Evolutionary conservation across 2,797 vertebrate species (phyloP).

Genomic region (Rhinoraja longicauda): DNA sequence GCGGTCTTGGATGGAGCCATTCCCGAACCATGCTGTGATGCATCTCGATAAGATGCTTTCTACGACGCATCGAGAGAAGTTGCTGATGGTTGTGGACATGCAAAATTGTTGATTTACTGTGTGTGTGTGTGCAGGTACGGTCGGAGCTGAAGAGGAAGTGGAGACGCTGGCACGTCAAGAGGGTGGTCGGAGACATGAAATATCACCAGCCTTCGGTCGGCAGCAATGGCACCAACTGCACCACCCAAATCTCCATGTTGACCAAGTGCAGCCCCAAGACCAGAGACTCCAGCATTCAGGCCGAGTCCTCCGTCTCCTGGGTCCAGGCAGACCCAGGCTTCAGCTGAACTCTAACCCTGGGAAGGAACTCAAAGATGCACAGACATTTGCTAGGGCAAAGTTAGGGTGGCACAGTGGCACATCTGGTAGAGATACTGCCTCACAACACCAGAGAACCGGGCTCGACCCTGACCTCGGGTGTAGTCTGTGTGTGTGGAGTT

Average conservation of each 20-base stretch:
- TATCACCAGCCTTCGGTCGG: constrained; percentile 81
- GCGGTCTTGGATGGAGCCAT: too few species aligned
- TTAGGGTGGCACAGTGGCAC: too few species aligned
- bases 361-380: neutral
- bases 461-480: too few species aligned
- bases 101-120: neutral
- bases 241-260: constrained; percentile 92
- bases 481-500: too few species aligned
- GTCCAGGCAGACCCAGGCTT: neutral
- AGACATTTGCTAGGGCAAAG: too few species aligned
- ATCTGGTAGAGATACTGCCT: too few species aligned
- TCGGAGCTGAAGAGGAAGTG: constrained; percentile 90
- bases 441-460: too few species aligned
- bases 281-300: constrained; percentile 62
- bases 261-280: constrained; percentile 82
- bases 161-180: constrained; percentile 83
- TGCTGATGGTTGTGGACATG: too few species aligned
- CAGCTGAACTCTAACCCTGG: neutral
- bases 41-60: too few species aligned
- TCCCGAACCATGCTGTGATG: too few species aligned
- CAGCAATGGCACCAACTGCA: constrained; percentile 85
- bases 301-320: constrained; percentile 63
- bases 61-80: too few species aligned
- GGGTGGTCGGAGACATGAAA: constrained; percentile 75
- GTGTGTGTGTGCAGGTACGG: constrained; percentile 69